phyloP scores from a whole-genome alignment of 2,888 invertebrate genomes.

The Sesia apiformis region DNA sequence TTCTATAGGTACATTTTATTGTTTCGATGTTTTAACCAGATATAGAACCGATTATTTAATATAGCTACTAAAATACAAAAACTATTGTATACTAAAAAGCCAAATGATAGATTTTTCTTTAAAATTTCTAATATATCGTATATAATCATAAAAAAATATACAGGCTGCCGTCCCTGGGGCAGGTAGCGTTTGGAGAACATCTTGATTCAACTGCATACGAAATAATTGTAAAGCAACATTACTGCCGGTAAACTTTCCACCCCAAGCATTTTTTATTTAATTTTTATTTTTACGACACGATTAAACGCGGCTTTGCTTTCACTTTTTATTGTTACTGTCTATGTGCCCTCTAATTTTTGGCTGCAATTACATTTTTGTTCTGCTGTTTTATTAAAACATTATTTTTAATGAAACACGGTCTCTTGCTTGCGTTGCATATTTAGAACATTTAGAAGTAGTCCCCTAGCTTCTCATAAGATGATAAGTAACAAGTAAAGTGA shows the following conservation, averaged over 20 bases:
- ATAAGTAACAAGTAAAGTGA: conserved; percentile 21
- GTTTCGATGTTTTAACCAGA: too few relatives aligned
- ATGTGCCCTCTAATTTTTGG: conserved; percentile 71
- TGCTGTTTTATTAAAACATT: conserved; percentile 63
- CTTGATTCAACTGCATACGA: conserved; percentile 40
- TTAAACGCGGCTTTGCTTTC: conserved; percentile 72
- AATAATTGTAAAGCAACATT: conserved; percentile 52
- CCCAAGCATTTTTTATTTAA: conserved; percentile 70
- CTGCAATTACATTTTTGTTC: conserved; percentile 61
- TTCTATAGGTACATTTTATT: background rate
- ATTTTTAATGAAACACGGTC: conserved; percentile 44
- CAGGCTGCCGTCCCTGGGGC: conserved; percentile 20
- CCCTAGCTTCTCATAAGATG: background rate
- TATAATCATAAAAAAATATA: too few relatives aligned
- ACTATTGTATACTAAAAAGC: too few relatives aligned
- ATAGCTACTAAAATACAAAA: too few relatives aligned
- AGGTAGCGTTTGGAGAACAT: conserved; percentile 50
- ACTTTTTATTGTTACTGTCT: conserved; percentile 71
- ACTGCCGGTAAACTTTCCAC: conserved; percentile 56
- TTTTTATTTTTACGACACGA: conserved; percentile 73
- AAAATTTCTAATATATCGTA: background rate
- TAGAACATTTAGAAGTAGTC: background rate
- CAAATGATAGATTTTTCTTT: background rate
- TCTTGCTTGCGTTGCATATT: background rate
- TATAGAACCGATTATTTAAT: too few relatives aligned